These are phyloP conservation scores for Protobothrops flavoviridis DNA, from an alignment of 2,113 vertebrate genomes.

Conservation along the genomic window DNA sequence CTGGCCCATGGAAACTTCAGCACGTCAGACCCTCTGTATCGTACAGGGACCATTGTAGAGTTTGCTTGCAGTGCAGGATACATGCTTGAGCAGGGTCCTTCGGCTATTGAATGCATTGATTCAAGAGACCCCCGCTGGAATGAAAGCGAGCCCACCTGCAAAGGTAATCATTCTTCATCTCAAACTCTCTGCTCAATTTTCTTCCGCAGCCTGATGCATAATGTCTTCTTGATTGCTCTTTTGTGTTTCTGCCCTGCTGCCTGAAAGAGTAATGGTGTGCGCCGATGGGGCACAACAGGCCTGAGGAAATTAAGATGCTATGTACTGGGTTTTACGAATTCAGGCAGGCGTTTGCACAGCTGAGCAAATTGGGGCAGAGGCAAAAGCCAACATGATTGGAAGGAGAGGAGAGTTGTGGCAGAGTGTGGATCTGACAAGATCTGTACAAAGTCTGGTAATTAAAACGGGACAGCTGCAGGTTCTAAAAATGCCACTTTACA, in stretches of 20 bases:
- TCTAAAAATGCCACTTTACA: not conserved
- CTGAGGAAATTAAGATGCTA: not conserved
- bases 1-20: constrained; percentile 90
- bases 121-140: constrained; percentile 90
- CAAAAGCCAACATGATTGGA: not conserved
- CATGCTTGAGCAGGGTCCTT: constrained; percentile 86
- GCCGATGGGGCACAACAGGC: not conserved
- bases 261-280: not conserved
- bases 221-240: not conserved
- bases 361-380: too few species aligned
- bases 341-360: not conserved
- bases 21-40: constrained; percentile 83
- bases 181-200: too few species aligned
- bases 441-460: not conserved
- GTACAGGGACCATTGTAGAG: constrained; percentile 79
- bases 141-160: constrained; percentile 88
- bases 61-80: constrained; percentile 88
- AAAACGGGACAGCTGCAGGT: not conserved
- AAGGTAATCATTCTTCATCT: constrained; percentile 69
- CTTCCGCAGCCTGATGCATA: not conserved
- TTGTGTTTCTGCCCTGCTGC: not conserved
- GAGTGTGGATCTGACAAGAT: not conserved
- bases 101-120: constrained; percentile 86
- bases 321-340: not conserved
- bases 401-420: not conserved